phyloP scores from a whole-genome alignment of 2,888 invertebrate genomes.

The Ectemnius continuus region DNA sequence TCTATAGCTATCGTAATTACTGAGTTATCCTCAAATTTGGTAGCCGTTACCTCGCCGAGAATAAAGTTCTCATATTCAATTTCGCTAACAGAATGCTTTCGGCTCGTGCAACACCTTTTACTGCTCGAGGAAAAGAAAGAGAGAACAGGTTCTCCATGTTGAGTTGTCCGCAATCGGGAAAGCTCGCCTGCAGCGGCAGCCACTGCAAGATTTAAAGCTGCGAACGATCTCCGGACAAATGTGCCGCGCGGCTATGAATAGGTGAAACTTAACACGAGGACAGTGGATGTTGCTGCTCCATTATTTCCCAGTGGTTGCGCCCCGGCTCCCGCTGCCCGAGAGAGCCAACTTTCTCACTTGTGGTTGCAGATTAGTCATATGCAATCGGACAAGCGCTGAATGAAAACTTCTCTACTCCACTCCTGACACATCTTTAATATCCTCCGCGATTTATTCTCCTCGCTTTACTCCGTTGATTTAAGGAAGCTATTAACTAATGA shows the following conservation, averaged over 20 bases:
- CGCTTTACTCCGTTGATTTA: neutral
- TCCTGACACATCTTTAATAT: neutral
- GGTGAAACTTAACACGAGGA: slow-evolving; percentile 11
- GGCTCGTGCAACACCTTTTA: neutral
- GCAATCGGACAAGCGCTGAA: too few species aligned
- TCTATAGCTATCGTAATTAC: too few species aligned
- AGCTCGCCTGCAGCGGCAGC: slow-evolving; percentile 12
- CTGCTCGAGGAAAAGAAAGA: slow-evolving; percentile 1
- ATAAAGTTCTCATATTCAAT: slow-evolving; percentile 44
- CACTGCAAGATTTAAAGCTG: slow-evolving; percentile 9
- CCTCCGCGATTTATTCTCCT: neutral
- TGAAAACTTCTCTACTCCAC: too few species aligned
- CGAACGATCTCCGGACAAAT: slow-evolving; percentile 31
- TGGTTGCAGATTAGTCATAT: too few species aligned
- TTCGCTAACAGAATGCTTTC: slow-evolving; percentile 43
- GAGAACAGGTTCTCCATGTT: slow-evolving; percentile 31
- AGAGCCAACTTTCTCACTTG: too few species aligned
- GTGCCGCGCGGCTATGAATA: slow-evolving; percentile 20
- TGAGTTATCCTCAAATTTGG: too few species aligned
- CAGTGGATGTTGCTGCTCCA: neutral
- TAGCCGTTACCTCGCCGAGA: too few species aligned
- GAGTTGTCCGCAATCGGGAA: slow-evolving; percentile 36
- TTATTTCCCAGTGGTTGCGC: neutral
- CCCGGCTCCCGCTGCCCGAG: too few species aligned
- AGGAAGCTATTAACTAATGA: slow-evolving; percentile 2